Evolutionary conservation across 2,888 invertebrate genomes (phyloP).

Genomic region (Ochropleura plecta): DNA sequence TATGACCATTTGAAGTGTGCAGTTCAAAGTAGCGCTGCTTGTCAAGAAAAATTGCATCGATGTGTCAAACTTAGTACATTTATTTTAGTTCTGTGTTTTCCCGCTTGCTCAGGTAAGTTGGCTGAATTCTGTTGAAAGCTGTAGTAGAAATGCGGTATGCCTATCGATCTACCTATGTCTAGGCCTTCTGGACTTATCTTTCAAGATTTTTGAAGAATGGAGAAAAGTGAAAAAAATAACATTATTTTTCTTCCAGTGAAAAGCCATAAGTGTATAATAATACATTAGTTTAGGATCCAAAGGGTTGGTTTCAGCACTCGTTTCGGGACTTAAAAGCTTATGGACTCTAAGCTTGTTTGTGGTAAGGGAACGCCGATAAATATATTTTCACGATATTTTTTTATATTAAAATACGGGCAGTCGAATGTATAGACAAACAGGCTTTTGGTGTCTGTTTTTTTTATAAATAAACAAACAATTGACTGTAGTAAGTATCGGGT

Average conservation of each 20-base stretch:
- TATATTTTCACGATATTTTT: slow-evolving; percentile 18
- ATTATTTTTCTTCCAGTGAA: neutral
- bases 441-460: too few species aligned
- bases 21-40: too few species aligned
- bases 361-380: slow-evolving; percentile 5
- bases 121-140: neutral
- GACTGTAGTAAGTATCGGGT: too few species aligned
- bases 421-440: neutral
- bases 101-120: too few species aligned
- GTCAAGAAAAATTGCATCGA: too few species aligned
- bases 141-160: neutral
- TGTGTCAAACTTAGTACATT: too few species aligned
- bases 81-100: too few species aligned
- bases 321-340: neutral
- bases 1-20: too few species aligned
- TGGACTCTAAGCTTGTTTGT: slow-evolving; percentile 27
- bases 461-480: too few species aligned
- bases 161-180: neutral
- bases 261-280: neutral
- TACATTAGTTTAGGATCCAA: neutral
- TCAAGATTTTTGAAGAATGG: neutral
- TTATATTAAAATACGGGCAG: neutral
- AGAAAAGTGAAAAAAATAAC: neutral
- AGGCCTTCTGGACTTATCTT: neutral
- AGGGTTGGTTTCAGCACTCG: neutral